These are phyloP conservation scores for Gymnocypris eckloni DNA, from an alignment of 2,797 vertebrate species.

Conservation along the genomic window DNA sequence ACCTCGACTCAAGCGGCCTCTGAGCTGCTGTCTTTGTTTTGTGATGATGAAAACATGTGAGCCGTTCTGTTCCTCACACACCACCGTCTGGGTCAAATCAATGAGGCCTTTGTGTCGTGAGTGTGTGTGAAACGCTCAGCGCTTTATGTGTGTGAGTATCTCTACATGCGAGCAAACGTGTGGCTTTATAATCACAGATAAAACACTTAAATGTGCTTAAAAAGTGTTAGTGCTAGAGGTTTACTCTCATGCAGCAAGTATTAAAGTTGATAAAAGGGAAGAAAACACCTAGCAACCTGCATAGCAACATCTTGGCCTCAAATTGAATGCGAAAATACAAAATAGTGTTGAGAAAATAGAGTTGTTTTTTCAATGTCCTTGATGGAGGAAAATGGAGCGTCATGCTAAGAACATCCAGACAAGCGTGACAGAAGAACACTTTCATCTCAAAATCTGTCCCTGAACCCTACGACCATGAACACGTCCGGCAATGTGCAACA, in stretches of 20 bases:
- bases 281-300: neutral
- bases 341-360: too few relatives aligned
- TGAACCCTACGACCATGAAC: neutral
- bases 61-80: conserved; percentile 57
- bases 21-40: conserved; percentile 52
- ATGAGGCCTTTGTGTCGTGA: conserved; percentile 63
- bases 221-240: neutral
- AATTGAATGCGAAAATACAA: neutral
- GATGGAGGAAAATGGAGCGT: neutral
- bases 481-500: neutral
- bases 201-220: neutral
- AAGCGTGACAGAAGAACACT: neutral
- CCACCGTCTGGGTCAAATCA: conserved; percentile 56
- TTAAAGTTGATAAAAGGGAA: neutral
- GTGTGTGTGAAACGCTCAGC: conserved; percentile 50
- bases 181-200: conserved; percentile 23
- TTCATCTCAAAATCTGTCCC: neutral
- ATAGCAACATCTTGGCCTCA: neutral
- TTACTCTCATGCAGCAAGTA: neutral
- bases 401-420: neutral
- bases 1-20: conserved; percentile 42
- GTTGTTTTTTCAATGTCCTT: neutral
- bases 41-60: conserved; percentile 60
- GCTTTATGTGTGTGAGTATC: conserved; percentile 24
- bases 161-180: conserved; percentile 24